phyloP scores from a whole-genome alignment of 2,797 vertebrate genomes.

The Tapirus indicus region DNA sequence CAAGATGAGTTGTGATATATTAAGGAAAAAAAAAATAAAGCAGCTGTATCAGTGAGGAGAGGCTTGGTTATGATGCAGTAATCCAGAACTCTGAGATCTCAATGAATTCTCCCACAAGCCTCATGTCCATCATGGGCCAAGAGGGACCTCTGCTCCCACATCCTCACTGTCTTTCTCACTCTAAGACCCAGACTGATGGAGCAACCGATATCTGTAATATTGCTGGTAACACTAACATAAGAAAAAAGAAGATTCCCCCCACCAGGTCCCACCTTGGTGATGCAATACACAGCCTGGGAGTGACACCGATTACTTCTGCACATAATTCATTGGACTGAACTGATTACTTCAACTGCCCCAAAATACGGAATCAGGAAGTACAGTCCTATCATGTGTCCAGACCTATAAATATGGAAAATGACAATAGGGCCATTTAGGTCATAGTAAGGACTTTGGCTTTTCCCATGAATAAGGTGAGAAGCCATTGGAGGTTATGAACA shows the following conservation, averaged over 20 bases:
- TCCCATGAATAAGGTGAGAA: neutral
- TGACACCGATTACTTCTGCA: neutral
- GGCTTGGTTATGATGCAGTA: neutral
- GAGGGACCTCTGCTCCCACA: neutral
- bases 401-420: neutral
- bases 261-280: neutral
- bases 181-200: neutral
- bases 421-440: neutral
- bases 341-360: neutral
- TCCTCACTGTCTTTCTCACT: neutral
- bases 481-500: neutral
- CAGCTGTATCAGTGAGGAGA: neutral
- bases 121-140: neutral
- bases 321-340: neutral
- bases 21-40: neutral
- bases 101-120: neutral
- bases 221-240: neutral
- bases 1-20: neutral
- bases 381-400: neutral
- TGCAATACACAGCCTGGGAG: neutral
- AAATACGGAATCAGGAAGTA: neutral
- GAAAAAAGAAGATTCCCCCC: neutral
- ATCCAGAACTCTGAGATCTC: neutral
- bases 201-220: neutral
- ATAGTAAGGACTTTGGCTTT: neutral